Evolutionary conservation across 2,888 invertebrate genomes (phyloP).

Genomic region (Lamproptera curius): DNA sequence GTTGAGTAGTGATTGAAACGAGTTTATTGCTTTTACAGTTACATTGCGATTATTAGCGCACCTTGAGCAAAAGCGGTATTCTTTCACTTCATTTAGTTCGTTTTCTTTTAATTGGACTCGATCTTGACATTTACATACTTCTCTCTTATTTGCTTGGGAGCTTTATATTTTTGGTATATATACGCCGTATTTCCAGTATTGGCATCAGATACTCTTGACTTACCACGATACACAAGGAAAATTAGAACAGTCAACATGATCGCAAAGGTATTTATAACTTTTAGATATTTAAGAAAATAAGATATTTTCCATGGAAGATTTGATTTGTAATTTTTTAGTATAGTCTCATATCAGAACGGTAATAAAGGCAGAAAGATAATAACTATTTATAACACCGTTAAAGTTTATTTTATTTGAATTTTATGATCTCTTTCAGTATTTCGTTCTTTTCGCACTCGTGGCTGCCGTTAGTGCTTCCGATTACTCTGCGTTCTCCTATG

Average conservation of each 20-base stretch:
- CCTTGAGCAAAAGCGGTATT: neutral
- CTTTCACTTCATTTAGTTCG: neutral
- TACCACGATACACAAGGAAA: neutral
- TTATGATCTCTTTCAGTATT: neutral
- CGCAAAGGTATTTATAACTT: conserved; percentile 6
- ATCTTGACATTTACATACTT: conserved; percentile 12
- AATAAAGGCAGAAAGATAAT: neutral
- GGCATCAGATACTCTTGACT: conserved; percentile 1
- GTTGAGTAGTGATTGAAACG: no score
- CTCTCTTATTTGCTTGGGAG: neutral
- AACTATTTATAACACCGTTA: conserved; percentile 2
- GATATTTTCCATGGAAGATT: neutral
- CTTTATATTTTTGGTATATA: neutral
- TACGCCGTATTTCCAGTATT: neutral
- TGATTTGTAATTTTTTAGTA: no score
- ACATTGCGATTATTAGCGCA: neutral
- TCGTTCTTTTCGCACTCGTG: conserved; percentile 2
- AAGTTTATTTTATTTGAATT: conserved; percentile 1
- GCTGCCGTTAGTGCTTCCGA: conserved; percentile 48
- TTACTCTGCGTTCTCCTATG: conserved; percentile 69
- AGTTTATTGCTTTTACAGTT: no score
- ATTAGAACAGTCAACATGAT: conserved; percentile 5
- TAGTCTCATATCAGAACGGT: no score
- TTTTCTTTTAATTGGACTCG: neutral
- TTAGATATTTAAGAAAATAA: neutral